Percentiles rank a stretch among this genome's conserved stretches.
These are phyloP conservation scores for Omphaloscelis lunosa DNA, from an alignment of 2,888 invertebrate species.

Conservation along the genomic window DNA sequence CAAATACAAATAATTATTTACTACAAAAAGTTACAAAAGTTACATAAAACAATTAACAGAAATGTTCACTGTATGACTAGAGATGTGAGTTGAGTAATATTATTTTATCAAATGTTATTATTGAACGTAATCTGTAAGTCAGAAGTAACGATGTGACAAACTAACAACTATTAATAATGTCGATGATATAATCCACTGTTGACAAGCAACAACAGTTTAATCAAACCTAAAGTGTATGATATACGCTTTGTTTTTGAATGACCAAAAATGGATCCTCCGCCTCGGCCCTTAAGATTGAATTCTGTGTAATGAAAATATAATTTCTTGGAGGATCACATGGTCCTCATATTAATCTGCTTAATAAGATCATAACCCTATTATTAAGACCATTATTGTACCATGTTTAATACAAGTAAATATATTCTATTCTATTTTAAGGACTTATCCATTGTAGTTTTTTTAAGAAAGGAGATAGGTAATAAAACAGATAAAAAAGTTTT, in stretches of 20 bases:
- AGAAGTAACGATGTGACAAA: neutral
- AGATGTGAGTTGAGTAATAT: neutral
- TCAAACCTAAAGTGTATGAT: constrained; percentile 6
- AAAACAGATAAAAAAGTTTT: neutral
- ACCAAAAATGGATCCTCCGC: neutral
- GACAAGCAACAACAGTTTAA: constrained; percentile 31
- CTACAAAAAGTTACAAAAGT: neutral
- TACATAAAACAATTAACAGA: constrained; percentile 1
- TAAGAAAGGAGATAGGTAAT: neutral
- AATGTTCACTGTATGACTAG: neutral
- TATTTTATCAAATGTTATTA: constrained; percentile 1
- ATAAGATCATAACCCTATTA: too few relatives aligned
- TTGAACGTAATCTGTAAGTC: neutral
- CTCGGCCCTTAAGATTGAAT: neutral
- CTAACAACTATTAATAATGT: neutral
- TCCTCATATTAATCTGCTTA: constrained; percentile 6
- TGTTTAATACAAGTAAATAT: too few relatives aligned
- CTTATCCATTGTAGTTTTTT: constrained; percentile 1
- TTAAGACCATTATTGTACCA: too few relatives aligned
- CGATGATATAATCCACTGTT: constrained; percentile 8
- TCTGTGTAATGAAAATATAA: neutral
- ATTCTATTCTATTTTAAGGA: too few relatives aligned
- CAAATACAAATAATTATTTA: neutral
- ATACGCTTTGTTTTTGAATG: neutral
- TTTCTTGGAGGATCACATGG: neutral